These are phyloP conservation scores for Trichogramma evanescens DNA, from an alignment of 2,888 invertebrate genomes.

Conservation along the genomic window DNA sequence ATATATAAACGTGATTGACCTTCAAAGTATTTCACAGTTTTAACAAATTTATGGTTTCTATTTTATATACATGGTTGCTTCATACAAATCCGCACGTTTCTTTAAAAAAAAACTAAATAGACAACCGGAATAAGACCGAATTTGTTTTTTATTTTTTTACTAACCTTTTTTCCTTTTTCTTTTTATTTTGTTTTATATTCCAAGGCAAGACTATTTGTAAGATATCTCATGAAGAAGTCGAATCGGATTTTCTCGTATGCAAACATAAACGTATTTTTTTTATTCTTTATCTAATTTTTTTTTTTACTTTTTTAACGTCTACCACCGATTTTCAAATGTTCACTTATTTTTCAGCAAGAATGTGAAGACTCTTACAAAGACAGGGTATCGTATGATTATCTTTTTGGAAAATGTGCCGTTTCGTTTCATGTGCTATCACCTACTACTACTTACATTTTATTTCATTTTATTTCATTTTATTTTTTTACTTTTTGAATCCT, in stretches of 20 bases:
- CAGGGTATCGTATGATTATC: constrained; percentile 62
- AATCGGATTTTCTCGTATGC: no score
- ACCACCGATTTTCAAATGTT: constrained; percentile 38
- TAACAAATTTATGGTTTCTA: constrained; percentile 23
- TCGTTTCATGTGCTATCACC: constrained; percentile 47
- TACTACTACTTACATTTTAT: constrained; percentile 34
- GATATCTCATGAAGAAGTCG: no score
- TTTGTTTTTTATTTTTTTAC: no score
- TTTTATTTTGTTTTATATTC: no score
- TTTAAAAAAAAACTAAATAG: no score
- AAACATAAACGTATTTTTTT: no score
- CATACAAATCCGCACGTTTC: not conserved
- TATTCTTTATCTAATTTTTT: no score
- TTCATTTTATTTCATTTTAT: constrained; percentile 6
- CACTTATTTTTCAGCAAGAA: constrained; percentile 68
- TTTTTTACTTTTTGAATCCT: constrained; percentile 22
- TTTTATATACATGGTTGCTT: constrained; percentile 24
- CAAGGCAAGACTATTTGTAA: no score
- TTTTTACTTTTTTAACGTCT: not conserved
- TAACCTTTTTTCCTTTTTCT: no score
- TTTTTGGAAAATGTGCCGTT: constrained; percentile 47
- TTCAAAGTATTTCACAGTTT: constrained; percentile 15
- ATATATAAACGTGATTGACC: constrained; percentile 8
- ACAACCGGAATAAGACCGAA: no score
- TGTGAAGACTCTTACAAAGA: constrained; percentile 78